Conservation (phyloP, 2,888 invertebrate genomes). For the Drosophila setosimentum region DNA sequence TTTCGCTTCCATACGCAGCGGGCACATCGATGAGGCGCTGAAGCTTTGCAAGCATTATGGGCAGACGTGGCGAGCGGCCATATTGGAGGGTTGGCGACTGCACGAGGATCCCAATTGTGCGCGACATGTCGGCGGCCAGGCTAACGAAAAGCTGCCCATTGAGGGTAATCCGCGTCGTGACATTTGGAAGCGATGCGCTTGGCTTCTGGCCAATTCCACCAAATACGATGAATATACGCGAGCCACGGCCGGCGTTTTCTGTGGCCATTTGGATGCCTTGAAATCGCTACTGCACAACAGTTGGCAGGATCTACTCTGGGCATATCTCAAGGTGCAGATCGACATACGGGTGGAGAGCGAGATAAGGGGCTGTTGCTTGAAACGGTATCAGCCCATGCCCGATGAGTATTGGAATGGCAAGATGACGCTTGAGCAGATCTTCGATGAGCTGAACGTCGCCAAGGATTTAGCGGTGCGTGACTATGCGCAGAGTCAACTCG, state of each 20-base stretch:
- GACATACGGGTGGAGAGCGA: constrained; percentile 94
- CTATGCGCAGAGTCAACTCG: constrained; percentile 88
- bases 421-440: constrained; percentile 89
- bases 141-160: constrained; percentile 86
- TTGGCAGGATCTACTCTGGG: constrained; percentile 97
- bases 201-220: constrained; percentile 87
- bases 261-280: constrained; percentile 93
- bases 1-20: constrained; percentile 93
- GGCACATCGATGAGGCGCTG: constrained; percentile 93
- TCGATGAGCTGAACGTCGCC: constrained; percentile 88
- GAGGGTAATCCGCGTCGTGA: constrained; percentile 94
- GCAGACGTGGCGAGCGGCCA: constrained; percentile 96
- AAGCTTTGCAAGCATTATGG: constrained; percentile 93
- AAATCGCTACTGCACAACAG: constrained; percentile 90
- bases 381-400: constrained; percentile 87
- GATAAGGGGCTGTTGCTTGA: constrained; percentile 87
- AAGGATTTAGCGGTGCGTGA: constrained; percentile 86
- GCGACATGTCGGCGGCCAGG: constrained; percentile 75
- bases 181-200: constrained; percentile 91
- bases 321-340: constrained; percentile 92
- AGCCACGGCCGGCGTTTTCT: constrained; percentile 91
- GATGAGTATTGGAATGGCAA: constrained; percentile 90
- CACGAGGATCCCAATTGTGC: constrained; percentile 94
- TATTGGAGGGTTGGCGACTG: constrained; percentile 95
- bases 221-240: constrained; percentile 87